These are phyloP conservation scores for Egretta garzetta DNA, from an alignment of 2,113 vertebrate genomes.

Conservation along the genomic window DNA sequence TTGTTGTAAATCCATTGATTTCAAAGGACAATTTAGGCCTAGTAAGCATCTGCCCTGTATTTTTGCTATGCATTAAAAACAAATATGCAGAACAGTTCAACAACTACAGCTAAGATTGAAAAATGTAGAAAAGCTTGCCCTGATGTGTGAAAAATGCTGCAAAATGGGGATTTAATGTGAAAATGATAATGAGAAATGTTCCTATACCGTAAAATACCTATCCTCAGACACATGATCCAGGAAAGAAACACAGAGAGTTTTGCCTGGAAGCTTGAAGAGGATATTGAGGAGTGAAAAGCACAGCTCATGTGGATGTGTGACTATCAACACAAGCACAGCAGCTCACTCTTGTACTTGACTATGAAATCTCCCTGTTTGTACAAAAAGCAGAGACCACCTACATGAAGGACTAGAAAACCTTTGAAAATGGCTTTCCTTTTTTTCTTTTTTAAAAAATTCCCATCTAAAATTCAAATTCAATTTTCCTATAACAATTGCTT, in stretches of 20 bases:
- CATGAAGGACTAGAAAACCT: not conserved
- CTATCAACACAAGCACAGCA: not conserved
- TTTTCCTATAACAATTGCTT: not conserved
- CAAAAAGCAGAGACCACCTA: not conserved
- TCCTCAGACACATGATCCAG: not conserved
- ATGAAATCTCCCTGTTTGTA: not conserved
- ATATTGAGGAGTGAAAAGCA: not conserved
- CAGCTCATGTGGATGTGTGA: fast-evolving
- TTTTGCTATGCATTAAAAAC: not conserved
- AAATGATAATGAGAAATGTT: not conserved
- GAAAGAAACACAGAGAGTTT: not conserved
- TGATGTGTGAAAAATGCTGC: not conserved
- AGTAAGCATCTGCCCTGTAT: not conserved
- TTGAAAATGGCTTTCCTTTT: not conserved
- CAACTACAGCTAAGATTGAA: not conserved
- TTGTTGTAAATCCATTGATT: not conserved
- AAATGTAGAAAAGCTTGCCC: not conserved
- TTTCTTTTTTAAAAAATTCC: fast-evolving
- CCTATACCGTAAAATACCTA: not conserved
- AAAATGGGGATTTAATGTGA: not conserved
- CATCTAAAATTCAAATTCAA: not conserved
- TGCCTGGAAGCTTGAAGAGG: not conserved
- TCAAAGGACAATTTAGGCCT: not conserved
- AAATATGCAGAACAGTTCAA: not conserved
- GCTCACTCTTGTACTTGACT: not conserved